Base-by-base conservation (phyloP, 2,113 vertebrate genomes). In the Microcebus ravelobensis region DNA sequence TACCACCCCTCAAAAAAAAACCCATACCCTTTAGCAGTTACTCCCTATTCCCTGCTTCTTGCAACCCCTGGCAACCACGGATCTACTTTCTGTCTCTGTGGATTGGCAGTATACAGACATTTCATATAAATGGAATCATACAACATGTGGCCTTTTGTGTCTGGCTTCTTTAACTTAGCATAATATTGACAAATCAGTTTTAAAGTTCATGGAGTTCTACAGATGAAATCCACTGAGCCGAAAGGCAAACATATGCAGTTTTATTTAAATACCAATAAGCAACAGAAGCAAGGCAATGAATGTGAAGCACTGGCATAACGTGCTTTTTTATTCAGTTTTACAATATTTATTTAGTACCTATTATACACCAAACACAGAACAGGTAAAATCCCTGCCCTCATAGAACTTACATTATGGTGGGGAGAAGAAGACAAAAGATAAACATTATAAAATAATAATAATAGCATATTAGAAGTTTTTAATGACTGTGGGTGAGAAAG, bases 161-260 rank as follows among this genome's bases (percentile, higher is more conserved):
- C 87, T 85, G 81, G 42, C 36, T 93, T 89, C 73, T 83, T 82
- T 95, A 73, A 63, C 50, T 94, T 84, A 74, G 87, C 70, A 42
- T 77, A 77, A 86, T 94, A 91, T 59, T 92, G 89, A 92, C 67
- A 86, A 59, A 74, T 93, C 90, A 93, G 55, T 67, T 92, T 89
- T 81, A 88, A 96, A 95, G 90, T 87, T 76, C 85, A n/a, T 17
- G 7, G 55, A 90, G 25, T 57, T 88, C 91, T 81, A 34, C 52
- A 92, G 45, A 63, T 88, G 77, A 94, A 94, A 86, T 59, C 67
- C 36, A 45, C 77, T 50, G 85, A 63, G 67, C 52, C 42, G 15
- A 82, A 96, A 95, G 81, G 83, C 67, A 96, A 94, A 90, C 9
- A 21, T 8, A 18, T 1, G 6, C 55, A 81, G 55, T 85, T 88